Conservation (phyloP, 2,888 invertebrate genomes). For the Silvanus unidentatus region DNA sequence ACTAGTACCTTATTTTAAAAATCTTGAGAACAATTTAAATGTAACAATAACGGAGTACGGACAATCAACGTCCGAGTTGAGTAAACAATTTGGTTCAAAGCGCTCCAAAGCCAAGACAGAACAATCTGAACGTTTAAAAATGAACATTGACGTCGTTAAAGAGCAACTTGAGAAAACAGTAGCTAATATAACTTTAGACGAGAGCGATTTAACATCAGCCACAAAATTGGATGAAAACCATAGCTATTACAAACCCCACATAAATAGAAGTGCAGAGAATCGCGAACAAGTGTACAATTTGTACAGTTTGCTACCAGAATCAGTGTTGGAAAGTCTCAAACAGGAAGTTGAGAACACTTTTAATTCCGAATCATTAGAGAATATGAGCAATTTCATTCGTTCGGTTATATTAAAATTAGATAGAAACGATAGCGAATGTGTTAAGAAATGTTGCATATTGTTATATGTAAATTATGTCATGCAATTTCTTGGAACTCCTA, state of each 20-base stretch:
- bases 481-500: slow-evolving; percentile 29
- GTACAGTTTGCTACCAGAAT: slow-evolving; percentile 44
- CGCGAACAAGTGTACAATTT: slow-evolving; percentile 49
- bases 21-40: slow-evolving; percentile 14
- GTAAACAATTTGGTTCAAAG: slow-evolving; percentile 62
- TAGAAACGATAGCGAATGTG: slow-evolving; percentile 4
- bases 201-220: slow-evolving; percentile 7
- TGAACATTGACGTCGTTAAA: slow-evolving; percentile 53
- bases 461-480: slow-evolving; percentile 39
- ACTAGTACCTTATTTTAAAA: slow-evolving; percentile 21
- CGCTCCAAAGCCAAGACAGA: slow-evolving; percentile 54
- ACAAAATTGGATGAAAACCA: slow-evolving; percentile 34
- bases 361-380: slow-evolving; percentile 14
- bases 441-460: slow-evolving; percentile 32
- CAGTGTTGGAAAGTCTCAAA: slow-evolving; percentile 41
- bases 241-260: slow-evolving; percentile 48
- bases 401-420: not conserved
- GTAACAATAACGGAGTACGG: slow-evolving; percentile 11
- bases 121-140: slow-evolving; percentile 54
- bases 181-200: slow-evolving; percentile 38
- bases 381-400: no score
- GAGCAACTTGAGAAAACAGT: slow-evolving; percentile 55
- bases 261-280: slow-evolving; percentile 47
- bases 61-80: slow-evolving; percentile 42
- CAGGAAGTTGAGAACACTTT: slow-evolving; percentile 26